Percentiles rank a stretch among this genome's conserved stretches.
phyloP scores from a whole-genome alignment of 37 sponge, comb jelly and placozoan species.

The Tethya wilhelma region DNA sequence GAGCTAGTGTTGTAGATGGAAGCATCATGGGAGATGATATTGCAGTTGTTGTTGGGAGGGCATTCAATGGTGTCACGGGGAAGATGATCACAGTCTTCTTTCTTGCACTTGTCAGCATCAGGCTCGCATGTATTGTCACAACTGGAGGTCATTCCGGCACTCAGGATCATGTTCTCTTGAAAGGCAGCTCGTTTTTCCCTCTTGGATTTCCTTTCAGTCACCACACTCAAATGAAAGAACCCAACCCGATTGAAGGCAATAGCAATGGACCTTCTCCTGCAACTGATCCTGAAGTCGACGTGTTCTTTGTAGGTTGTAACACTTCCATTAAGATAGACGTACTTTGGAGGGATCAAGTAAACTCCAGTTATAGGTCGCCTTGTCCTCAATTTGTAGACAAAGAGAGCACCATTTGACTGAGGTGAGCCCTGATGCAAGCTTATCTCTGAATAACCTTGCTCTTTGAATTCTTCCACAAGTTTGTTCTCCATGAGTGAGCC shows the following conservation, averaged over 20 bases:
- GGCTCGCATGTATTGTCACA: neutral
- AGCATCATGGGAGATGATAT: slow-evolving; percentile 11
- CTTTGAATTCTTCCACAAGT: too few relatives aligned
- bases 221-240: slow-evolving; percentile 2
- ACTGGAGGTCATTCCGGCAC: neutral
- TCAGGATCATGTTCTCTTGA: slow-evolving; percentile 3
- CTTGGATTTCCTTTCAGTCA: neutral
- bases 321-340: too few relatives aligned
- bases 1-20: neutral
- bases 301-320: too few relatives aligned
- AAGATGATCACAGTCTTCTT: neutral
- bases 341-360: too few relatives aligned
- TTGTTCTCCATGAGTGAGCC: too few relatives aligned
- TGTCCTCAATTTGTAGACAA: too few relatives aligned
- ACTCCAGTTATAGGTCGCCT: too few relatives aligned
- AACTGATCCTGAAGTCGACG: too few relatives aligned
- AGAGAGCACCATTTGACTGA: too few relatives aligned
- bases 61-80: neutral
- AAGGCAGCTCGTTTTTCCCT: neutral
- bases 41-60: slow-evolving; percentile 8
- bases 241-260: neutral
- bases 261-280: neutral
- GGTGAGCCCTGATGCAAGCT: too few relatives aligned
- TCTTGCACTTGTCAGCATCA: neutral
- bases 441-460: too few relatives aligned